Percentiles rank a stretch among this genome's conserved stretches.
Conservation (phyloP, 1,140 invertebrate species). For the Chironomus striatipennis region DNA sequence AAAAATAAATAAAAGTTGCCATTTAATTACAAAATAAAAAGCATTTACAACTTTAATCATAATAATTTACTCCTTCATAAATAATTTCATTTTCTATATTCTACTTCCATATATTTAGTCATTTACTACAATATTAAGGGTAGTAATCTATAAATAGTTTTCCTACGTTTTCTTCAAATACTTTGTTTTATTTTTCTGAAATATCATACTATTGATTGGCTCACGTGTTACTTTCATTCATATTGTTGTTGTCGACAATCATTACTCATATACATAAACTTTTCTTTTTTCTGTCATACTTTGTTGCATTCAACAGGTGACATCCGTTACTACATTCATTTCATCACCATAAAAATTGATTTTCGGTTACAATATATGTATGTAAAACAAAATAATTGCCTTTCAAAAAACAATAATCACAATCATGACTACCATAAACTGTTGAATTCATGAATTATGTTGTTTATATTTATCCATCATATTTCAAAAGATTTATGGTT, state of each 20-base stretch:
- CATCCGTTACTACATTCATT: background rate
- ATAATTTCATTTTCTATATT: too few relatives aligned
- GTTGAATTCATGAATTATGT: too few relatives aligned
- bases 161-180: background rate
- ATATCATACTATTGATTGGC: background rate
- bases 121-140: too few relatives aligned
- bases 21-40: too few relatives aligned
- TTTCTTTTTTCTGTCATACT: background rate
- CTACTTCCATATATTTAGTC: too few relatives aligned
- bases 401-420: background rate
- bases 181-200: background rate
- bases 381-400: background rate
- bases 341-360: conserved; percentile 9
- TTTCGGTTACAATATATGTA: background rate
- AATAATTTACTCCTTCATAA: too few relatives aligned
- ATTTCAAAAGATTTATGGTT: too few relatives aligned
- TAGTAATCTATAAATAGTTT: background rate
- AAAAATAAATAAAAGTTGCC: background rate
- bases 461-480: too few relatives aligned
- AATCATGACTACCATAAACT: background rate
- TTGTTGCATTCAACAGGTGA: background rate
- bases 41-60: too few relatives aligned
- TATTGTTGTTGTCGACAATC: background rate
- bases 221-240: background rate
- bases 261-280: background rate